These are phyloP conservation scores for Phodopus roborovskii DNA, from an alignment of 2,113 vertebrate genomes.

Conservation along the genomic window DNA sequence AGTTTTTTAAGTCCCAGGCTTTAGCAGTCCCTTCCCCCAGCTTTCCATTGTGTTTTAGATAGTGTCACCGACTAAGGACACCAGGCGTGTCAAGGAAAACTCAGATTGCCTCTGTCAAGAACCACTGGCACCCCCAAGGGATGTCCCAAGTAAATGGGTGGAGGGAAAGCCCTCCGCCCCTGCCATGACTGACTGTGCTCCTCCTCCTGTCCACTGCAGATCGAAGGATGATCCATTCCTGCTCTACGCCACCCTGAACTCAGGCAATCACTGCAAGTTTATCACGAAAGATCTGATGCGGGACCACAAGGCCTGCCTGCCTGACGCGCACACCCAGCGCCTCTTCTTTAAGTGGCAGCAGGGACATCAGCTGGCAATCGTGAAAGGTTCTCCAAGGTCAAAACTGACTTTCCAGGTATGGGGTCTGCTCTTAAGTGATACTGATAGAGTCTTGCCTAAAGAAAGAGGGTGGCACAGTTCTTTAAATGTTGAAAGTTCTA, in stretches of 20 bases:
- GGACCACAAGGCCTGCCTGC: conserved; percentile 96
- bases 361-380: conserved; percentile 92
- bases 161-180: not conserved
- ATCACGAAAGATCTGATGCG: conserved; percentile 95
- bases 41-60: not conserved
- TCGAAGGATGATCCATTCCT: conserved; percentile 97
- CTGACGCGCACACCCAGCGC: conserved; percentile 84
- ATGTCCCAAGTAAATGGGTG: not conserved
- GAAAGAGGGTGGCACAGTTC: not conserved
- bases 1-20: not conserved
- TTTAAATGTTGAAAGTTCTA: not conserved
- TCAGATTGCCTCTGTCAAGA: not conserved
- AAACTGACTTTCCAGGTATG: conserved; percentile 91
- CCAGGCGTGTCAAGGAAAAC: not conserved
- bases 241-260: conserved; percentile 94
- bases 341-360: conserved; percentile 99
- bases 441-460: not conserved
- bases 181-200: conserved; percentile 47
- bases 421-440: not conserved
- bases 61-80: not conserved
- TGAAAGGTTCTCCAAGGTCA: conserved; percentile 61
- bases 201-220: conserved; percentile 84
- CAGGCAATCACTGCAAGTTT: conserved; percentile 94
- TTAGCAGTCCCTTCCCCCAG: not conserved
- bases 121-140: not conserved